These are phyloP conservation scores for Chelonus insularis DNA, from an alignment of 1,140 invertebrate genomes.

Conservation along the genomic window DNA sequence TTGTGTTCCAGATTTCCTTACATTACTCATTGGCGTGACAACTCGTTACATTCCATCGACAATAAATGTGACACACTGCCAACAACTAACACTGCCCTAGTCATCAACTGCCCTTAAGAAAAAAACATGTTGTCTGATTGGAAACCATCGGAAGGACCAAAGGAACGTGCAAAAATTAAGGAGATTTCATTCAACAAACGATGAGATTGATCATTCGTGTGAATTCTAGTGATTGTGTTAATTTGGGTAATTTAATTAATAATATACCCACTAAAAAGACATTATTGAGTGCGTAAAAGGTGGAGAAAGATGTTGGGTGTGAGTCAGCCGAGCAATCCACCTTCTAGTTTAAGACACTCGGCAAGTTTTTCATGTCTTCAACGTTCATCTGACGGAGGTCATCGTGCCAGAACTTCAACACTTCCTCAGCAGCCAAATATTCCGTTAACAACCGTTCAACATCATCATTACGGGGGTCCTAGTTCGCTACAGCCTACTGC, in stretches of 20 bases:
- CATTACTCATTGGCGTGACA: no score
- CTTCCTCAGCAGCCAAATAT: conserved; percentile 52
- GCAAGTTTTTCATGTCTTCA: conserved; percentile 62
- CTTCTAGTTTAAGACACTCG: conserved; percentile 59
- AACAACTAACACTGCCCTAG: conserved; percentile 17
- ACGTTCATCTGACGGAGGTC: conserved; percentile 49
- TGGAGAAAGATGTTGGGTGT: conserved; percentile 52
- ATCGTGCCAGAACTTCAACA: conserved; percentile 59
- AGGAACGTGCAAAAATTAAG: conserved; percentile 1
- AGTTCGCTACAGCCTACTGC: conserved; percentile 45
- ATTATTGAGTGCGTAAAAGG: no score
- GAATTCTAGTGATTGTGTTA: no score
- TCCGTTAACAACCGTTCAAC: conserved; percentile 35
- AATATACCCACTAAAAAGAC: no score
- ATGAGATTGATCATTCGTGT: neutral
- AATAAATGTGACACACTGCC: conserved; percentile 10
- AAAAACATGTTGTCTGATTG: conserved; percentile 4
- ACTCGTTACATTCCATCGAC: conserved; percentile 10
- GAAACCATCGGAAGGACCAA: conserved; percentile 8
- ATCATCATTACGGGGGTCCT: conserved; percentile 39
- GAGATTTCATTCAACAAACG: conserved; percentile 1
- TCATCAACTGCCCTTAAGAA: conserved; percentile 7
- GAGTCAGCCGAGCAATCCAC: conserved; percentile 56
- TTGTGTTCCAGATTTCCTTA: conserved; percentile 51
- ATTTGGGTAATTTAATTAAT: neutral